Evolutionary conservation across 2,797 vertebrate species (phyloP).

Genomic region (Novumbra hubbsi): DNA sequence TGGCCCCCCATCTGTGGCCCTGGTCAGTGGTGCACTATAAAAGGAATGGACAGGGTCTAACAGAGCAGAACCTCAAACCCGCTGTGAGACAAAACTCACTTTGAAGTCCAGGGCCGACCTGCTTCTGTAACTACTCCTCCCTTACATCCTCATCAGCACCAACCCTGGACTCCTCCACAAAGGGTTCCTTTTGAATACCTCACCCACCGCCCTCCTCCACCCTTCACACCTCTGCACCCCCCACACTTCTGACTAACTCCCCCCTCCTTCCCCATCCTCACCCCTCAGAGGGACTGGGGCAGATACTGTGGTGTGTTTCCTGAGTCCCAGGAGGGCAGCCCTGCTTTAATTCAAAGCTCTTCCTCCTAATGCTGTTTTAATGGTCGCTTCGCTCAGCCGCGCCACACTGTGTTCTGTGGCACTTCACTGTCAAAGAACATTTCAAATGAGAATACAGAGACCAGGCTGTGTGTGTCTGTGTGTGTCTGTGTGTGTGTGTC

Average conservation of each 20-base stretch:
- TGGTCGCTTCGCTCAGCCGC: slow-evolving; percentile 63
- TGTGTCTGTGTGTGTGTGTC: slow-evolving; percentile 37
- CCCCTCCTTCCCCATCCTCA: slow-evolving; percentile 3
- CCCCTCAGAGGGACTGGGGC: slow-evolving; percentile 37
- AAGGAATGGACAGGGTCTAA: slow-evolving; percentile 29
- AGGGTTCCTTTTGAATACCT: background rate
- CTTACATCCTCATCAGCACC: slow-evolving; percentile 42
- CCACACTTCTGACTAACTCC: slow-evolving; percentile 7
- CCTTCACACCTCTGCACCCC: background rate
- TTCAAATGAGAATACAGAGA: slow-evolving; percentile 75
- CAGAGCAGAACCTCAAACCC: slow-evolving; percentile 63
- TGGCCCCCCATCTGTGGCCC: background rate
- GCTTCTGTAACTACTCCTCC: slow-evolving; percentile 9
- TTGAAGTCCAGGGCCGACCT: slow-evolving; percentile 64
- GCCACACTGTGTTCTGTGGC: slow-evolving; percentile 70
- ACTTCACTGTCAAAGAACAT: slow-evolving; percentile 81
- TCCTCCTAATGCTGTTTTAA: slow-evolving; percentile 82
- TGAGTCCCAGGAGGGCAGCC: slow-evolving; percentile 78
- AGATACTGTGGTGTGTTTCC: slow-evolving; percentile 64
- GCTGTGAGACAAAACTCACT: slow-evolving; percentile 58
- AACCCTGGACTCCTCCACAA: slow-evolving; percentile 29
- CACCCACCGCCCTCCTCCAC: slow-evolving; percentile 1
- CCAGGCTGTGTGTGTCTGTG: slow-evolving; percentile 56
- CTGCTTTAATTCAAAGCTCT: slow-evolving; percentile 89
- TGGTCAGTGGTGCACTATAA: background rate